These are phyloP conservation scores for Orchesella cincta DNA, from an alignment of 1,140 invertebrate species.

Conservation along the genomic window DNA sequence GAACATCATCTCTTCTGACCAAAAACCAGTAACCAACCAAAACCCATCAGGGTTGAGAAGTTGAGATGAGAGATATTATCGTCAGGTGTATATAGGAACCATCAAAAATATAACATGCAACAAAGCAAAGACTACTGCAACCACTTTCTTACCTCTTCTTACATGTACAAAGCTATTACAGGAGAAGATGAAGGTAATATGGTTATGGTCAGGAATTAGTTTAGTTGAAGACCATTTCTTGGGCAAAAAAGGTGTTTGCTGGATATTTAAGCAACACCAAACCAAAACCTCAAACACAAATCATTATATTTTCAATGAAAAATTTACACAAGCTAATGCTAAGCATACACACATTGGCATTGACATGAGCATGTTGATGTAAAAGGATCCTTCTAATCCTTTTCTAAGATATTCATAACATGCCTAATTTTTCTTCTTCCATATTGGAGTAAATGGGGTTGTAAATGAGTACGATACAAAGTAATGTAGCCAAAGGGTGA, in stretches of 20 bases:
- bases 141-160: neutral
- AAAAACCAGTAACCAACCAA: neutral
- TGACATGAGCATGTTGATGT: neutral
- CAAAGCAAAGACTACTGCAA: neutral
- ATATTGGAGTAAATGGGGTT: no score
- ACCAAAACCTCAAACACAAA: neutral
- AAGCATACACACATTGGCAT: neutral
- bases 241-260: constrained; percentile 8
- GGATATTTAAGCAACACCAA: neutral
- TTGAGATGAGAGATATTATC: neutral
- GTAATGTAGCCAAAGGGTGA: no score
- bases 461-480: no score
- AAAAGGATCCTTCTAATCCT: no score
- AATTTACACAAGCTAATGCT: neutral
- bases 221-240: neutral
- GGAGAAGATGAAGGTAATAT: neutral
- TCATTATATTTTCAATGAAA: neutral
- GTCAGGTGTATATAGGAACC: neutral
- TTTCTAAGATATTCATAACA: no score
- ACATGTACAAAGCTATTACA: neutral
- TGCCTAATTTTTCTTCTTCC: no score
- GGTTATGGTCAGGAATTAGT: neutral
- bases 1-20: neutral
- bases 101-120: neutral
- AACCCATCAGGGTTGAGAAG: no score